These are phyloP conservation scores for Alligator mississippiensis DNA, from an alignment of 2,113 vertebrate genomes.

Conservation along the genomic window DNA sequence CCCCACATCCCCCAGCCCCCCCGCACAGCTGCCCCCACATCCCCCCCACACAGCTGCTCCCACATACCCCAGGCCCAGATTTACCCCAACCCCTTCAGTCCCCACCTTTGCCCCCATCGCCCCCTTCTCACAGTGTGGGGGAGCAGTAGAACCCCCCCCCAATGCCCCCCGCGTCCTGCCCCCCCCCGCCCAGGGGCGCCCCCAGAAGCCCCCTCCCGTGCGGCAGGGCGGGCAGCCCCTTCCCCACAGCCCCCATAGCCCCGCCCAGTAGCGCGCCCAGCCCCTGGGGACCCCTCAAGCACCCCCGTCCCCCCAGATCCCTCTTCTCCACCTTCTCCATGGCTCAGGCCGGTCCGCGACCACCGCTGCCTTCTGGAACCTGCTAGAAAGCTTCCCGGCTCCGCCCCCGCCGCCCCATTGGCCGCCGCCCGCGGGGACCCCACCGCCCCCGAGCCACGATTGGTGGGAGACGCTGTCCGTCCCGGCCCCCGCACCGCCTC, in stretches of 20 bases:
- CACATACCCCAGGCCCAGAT: no score
- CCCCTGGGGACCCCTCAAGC: neutral
- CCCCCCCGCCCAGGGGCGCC: no score
- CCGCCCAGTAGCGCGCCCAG: neutral
- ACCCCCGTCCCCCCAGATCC: neutral
- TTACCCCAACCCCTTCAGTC: no score
- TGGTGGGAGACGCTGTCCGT: neutral
- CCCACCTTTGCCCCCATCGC: no score
- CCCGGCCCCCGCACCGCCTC: neutral
- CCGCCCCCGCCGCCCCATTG: neutral
- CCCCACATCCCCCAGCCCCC: no score
- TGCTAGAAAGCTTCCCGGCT: slow-evolving; percentile 17
- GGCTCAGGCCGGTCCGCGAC: neutral
- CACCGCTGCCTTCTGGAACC: slow-evolving; percentile 28
- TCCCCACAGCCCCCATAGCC: neutral
- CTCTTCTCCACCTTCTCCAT: neutral
- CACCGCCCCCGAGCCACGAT: neutral
- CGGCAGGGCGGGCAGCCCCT: no score
- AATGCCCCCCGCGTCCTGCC: no score
- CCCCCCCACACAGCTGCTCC: no score
- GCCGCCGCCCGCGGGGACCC: neutral
- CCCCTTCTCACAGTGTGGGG: no score
- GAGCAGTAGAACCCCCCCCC: no score
- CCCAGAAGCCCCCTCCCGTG: neutral
- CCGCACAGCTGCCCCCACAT: no score